phyloP scores from a whole-genome alignment of 2,113 vertebrate genomes.

The Anas platyrhynchos region DNA sequence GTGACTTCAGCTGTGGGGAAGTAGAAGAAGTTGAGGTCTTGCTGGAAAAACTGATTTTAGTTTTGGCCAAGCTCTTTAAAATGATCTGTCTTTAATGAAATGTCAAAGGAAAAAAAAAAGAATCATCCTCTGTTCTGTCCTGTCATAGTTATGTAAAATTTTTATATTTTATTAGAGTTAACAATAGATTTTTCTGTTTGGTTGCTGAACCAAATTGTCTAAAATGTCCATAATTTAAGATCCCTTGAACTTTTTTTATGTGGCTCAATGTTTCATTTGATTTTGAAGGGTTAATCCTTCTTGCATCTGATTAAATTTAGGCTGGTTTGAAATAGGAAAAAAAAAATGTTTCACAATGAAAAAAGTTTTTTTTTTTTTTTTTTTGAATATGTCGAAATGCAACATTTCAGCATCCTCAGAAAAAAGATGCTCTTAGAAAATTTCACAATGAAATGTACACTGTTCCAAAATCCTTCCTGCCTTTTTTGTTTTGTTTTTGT shows the following conservation, averaged over 20 bases:
- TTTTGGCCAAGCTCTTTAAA: not conserved
- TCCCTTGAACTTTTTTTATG: not conserved
- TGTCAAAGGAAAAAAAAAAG: not conserved
- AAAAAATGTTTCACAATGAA: conserved; percentile 37
- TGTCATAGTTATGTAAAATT: not conserved
- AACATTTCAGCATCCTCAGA: conserved; percentile 46
- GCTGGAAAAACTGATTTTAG: not conserved
- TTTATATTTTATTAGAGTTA: not conserved
- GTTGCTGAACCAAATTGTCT: not conserved
- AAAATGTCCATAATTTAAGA: not conserved
- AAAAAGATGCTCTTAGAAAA: conserved; percentile 47
- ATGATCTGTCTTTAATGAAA: not conserved
- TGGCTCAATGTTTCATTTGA: not conserved
- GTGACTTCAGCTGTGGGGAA: not conserved
- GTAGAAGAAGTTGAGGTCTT: not conserved
- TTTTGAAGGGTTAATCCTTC: conserved; percentile 18
- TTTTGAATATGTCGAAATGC: conserved; percentile 57
- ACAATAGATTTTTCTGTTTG: not conserved
- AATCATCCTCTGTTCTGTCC: not conserved
- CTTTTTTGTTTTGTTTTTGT: conserved; percentile 46
- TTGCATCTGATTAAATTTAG: conserved; percentile 24
- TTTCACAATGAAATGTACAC: conserved; percentile 52
- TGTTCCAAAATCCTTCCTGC: conserved; percentile 34
- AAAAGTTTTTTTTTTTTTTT: not conserved
- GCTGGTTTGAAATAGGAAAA: not conserved